A percentile compares a stretch with the other conserved stretches of the same genome.
Evolutionary conservation across 2,888 invertebrate genomes (phyloP).

Genomic region (Parascotia fuliginaria): DNA sequence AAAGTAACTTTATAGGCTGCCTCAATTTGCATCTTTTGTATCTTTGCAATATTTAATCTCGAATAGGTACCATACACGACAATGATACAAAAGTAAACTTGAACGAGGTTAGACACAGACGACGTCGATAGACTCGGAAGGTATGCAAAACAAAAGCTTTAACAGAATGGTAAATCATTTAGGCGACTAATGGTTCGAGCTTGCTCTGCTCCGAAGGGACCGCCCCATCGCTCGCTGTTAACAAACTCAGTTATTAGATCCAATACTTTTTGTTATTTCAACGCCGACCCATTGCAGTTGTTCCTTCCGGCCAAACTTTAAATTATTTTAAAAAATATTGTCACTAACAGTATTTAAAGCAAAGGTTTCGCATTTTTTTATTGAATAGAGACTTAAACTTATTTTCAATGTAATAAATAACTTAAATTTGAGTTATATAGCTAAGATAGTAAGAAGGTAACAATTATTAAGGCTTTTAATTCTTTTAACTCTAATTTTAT

Average conservation of each 20-base stretch:
- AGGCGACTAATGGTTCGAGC: slow-evolving; percentile 34
- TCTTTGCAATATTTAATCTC: too few relatives aligned
- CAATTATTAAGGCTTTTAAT: too few relatives aligned
- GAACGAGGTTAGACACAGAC: slow-evolving; percentile 50
- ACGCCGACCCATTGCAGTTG: slow-evolving; percentile 4
- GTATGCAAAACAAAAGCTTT: slow-evolving; percentile 51
- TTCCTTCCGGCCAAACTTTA: slow-evolving; percentile 25
- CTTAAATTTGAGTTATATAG: too few relatives aligned
- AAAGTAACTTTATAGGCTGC: too few relatives aligned
- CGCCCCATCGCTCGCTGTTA: slow-evolving; percentile 15
- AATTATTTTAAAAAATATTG: slow-evolving; percentile 22
- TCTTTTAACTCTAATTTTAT: too few relatives aligned
- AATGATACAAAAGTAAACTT: too few relatives aligned
- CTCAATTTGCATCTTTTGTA: too few relatives aligned
- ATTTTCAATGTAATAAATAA: too few relatives aligned
- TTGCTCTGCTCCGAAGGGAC: slow-evolving; percentile 17
- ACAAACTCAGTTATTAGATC: slow-evolving; percentile 19
- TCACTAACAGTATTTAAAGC: neutral
- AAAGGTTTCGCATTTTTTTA: neutral
- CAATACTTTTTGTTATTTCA: slow-evolving; percentile 16
- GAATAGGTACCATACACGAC: neutral
- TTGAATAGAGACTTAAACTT: too few relatives aligned
- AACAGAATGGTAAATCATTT: slow-evolving; percentile 57
- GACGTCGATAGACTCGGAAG: too few relatives aligned
- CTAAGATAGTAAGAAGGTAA: neutral